phyloP scores from a whole-genome alignment of 2,888 invertebrate species.

The Beris chalybata region DNA sequence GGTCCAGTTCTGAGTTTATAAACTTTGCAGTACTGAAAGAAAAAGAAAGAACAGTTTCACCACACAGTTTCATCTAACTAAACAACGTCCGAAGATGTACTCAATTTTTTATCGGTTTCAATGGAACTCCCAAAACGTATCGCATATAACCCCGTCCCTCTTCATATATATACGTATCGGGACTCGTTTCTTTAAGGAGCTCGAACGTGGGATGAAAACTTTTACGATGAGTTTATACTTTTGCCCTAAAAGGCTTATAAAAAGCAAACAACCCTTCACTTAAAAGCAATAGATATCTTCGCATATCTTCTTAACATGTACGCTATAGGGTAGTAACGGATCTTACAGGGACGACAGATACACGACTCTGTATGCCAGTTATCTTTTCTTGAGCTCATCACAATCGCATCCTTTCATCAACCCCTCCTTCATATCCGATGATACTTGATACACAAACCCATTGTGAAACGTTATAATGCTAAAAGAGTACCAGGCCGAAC shows the following conservation, averaged over 20 bases:
- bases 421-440: constrained; percentile 15
- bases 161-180: too few relatives aligned
- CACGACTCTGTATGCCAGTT: constrained; percentile 17
- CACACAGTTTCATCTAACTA: too few relatives aligned
- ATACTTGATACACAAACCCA: constrained; percentile 20
- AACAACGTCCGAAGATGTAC: too few relatives aligned
- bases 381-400: constrained; percentile 10
- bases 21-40: too few relatives aligned
- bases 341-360: neutral
- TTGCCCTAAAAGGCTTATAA: constrained; percentile 24
- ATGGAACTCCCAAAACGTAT: too few relatives aligned
- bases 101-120: too few relatives aligned
- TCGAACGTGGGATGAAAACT: constrained; percentile 16
- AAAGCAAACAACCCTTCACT: constrained; percentile 21
- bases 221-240: constrained; percentile 23
- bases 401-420: constrained; percentile 20
- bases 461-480: constrained; percentile 27
- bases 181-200: neutral
- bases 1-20: too few relatives aligned
- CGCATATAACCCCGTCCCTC: too few relatives aligned
- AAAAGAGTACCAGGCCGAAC: constrained; percentile 3
- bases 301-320: neutral
- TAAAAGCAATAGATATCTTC: constrained; percentile 26
- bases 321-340: neutral
- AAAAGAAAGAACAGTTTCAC: too few relatives aligned